Evolutionary conservation across 2,113 vertebrate genomes (phyloP), one percentile per base, ranked within the genome.

Genomic region (Helogale parvula): DNA sequence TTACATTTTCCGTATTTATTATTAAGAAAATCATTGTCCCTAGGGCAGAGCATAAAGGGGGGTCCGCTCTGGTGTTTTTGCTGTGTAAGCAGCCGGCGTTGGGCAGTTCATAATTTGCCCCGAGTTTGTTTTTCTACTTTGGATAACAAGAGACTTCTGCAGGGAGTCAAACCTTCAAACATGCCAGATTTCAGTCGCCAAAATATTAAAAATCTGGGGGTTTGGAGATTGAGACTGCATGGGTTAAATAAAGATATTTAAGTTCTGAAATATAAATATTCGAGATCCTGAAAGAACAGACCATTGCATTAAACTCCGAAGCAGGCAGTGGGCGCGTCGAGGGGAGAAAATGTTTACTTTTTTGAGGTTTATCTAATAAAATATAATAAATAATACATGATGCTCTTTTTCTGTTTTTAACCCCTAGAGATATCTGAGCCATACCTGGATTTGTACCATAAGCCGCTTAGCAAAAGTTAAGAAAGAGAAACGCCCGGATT

Each of bases 1-100:
- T 97, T 90, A 94, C 95, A 45, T 97, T 95, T 96, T 95, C 95
- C 93, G 87, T 9, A 13, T 97, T 98, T 99, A 97, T 98, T 99
- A 98, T 98, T 98, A 98, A 98, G 98, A 98, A 81, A 89, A 94
- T 89, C 3, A 81, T 84, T 89, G 52, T 98, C 98, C 98, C 97
- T 96, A 82, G 98, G 98, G 98, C 98, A 97, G 96, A 92, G 88
- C 52, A 65, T 35, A 97, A 98, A 98, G 97, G 0, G 0, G 0
- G 94, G 98, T 65, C 57, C 77, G 93, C 94, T 52, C 93, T 88
- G 71, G 86, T 98, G 98, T 98, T 97, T 98, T 65, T 45, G 52
- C 97, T 84, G 72, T 0, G 50, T 96, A 94, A 79, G 96, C 98
- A 98, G 98, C 98, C 98, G 98, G 96, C 83, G 12, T 29, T 35